Percentiles rank a stretch among this genome's conserved stretches.
phyloP scores from a whole-genome alignment of 1,140 invertebrate species.

The Pollicipes pollicipes region DNA sequence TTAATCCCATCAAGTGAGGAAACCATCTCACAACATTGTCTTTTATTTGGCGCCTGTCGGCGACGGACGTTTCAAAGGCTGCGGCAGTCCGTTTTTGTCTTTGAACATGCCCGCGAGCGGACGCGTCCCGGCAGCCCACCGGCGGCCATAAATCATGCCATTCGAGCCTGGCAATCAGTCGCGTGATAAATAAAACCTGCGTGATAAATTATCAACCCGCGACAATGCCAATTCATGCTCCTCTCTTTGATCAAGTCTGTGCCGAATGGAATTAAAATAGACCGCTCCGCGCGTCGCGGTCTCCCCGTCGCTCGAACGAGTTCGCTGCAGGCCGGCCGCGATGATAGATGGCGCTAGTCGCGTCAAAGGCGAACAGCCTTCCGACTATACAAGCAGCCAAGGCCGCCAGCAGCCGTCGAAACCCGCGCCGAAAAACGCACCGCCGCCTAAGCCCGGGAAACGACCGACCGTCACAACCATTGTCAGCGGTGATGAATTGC shows the following conservation, averaged over 20 bases:
- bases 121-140: too few species aligned
- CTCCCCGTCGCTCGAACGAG: neutral
- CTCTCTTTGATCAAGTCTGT: neutral
- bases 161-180: neutral
- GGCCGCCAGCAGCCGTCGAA: neutral
- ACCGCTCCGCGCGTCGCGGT: neutral
- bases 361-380: neutral
- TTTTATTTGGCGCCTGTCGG: neutral
- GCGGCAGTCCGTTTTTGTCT: neutral
- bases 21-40: constrained; percentile 1
- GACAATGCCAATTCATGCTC: constrained; percentile 1
- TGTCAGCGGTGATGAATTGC: neutral
- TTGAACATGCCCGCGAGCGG: neutral
- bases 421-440: neutral
- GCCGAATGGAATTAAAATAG: neutral
- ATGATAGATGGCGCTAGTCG: neutral
- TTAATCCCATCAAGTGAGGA: neutral
- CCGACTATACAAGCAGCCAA: neutral
- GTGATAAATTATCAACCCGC: neutral
- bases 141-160: neutral
- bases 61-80: neutral
- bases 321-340: neutral
- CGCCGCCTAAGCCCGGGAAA: neutral
- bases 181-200: neutral
- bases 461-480: neutral